Evolutionary conservation across 2,888 invertebrate genomes (phyloP), one percentile per base, ranked within the genome.

Genomic region (Ashinkailepas kermadecensis): DNA sequence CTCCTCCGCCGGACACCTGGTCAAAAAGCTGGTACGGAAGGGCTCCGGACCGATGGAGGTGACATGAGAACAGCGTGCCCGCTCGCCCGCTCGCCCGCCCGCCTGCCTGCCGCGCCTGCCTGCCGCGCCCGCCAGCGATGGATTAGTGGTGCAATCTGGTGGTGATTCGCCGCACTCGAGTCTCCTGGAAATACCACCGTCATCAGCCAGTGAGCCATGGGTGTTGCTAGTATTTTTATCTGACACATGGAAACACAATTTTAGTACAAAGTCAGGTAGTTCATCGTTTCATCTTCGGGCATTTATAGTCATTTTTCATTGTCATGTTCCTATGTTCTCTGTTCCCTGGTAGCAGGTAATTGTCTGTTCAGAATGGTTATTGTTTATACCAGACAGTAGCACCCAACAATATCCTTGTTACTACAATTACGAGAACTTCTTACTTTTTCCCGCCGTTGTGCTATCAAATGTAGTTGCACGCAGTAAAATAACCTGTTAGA

Each of bases 221-320:
- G 62, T 62, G 62, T 62, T 62, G 18, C 18, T 62, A 62, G 62
- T 62, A 62, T 65, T 67, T 39, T 70, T 67, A 15, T 70, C 39
- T 70, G 39, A 70, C 70, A 13, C 70, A 39, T 70, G 70, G 15
- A 70, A 70, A 70, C 70, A 70, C 70, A 70, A 39, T 23, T 70
- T 70, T 70, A 70, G 70, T 70, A 70, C 70, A 70, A 70, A 70
- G 70, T 70, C 70, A 39, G 8, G 70, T 70, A 70, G 70, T 39
- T 70, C 70, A 70, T 70, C 23, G 25, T 70, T 70, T 65, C 65
- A 65, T 65, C n/a, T 65, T 65, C n/a, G 70, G 70, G 70, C 70
- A 70, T 70, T 70, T 39, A 70, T 39, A 39, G 70, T 70, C 70
- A 70, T 70, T 11, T 70, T 70, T 39, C 70, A 65, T 65, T 65